Base-by-base conservation (phyloP, 2,888 invertebrate genomes). In the Elysia crispata region DNA sequence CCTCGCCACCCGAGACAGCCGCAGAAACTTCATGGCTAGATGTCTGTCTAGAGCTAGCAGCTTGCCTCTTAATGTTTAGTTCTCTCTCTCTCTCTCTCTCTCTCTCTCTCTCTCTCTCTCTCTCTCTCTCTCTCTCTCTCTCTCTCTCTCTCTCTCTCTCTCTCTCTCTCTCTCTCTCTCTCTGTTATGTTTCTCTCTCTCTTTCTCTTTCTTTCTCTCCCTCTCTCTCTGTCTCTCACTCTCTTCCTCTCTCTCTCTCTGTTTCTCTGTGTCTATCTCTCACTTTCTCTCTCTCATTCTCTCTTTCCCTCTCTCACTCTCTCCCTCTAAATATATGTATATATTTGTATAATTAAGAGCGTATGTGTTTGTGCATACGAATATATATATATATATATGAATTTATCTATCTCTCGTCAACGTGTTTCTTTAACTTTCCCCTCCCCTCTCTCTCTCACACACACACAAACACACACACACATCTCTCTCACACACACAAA, bases 201-300 rank as follows among this genome's bases (percentile, higher is more conserved):
- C 33, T 41, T 23, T 41, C 25, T 20, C 41, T n/a, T 25, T 25
- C 49, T 11, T 54, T 23, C 23, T 1, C 13, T 69, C 31, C 57
- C 50, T 20, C 60, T 57, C 41, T 41, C 60, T 54, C 8, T 28
- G 57, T 31, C 15, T 31, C 57, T 77, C 60, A n/a, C 28, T 57
- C 66, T 77, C 67, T 15, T 49, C 49, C 67, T 49, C 50, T 67
- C 41, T 23, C 49, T 25, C 49, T 64, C 64, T 76, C n/a, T n/a
- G n/a, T n/a, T n/a, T n/a, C 66, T 33, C 41, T 33, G 49, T 33
- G 6, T 33, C 0, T 64, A 23, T n/a, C 54, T 50, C 66, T 11
- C 11, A 6, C 11, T 41, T 41, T 6, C 41, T 3, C 11, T 6
- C 11, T 3, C 3, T 41, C 11, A 30, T 31, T 70, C 60, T n/a